These are phyloP conservation scores for Elgonia sp. DNA, from an alignment of 2,888 invertebrate genomes.

Conservation along the genomic window DNA sequence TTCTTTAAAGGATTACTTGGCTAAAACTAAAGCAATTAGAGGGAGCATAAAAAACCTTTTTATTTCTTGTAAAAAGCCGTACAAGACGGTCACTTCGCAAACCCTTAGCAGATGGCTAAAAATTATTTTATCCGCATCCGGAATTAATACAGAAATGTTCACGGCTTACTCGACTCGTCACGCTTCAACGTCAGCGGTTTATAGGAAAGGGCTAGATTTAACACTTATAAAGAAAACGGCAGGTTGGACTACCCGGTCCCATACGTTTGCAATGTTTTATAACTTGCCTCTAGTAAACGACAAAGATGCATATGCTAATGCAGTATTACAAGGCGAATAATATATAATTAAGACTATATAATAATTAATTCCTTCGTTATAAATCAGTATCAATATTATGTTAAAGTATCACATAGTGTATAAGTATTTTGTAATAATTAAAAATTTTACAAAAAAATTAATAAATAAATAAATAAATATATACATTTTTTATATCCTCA, in stretches of 20 bases:
- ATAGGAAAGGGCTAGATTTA: constrained; percentile 34
- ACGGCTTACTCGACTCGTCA: not conserved
- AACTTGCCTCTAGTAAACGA: constrained; percentile 33
- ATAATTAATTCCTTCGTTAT: too few relatives aligned
- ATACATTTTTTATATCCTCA: not conserved
- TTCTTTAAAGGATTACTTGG: not conserved
- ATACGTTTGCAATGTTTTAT: constrained; percentile 54
- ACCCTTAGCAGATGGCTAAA: constrained; percentile 1
- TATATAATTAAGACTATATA: too few relatives aligned
- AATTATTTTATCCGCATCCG: not conserved
- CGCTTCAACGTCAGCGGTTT: not conserved
- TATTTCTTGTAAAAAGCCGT: not conserved
- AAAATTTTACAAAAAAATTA: too few relatives aligned
- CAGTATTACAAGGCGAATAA: not conserved
- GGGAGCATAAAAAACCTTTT: not conserved
- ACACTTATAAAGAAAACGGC: constrained; percentile 41
- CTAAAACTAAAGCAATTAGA: not conserved
- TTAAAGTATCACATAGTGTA: too few relatives aligned
- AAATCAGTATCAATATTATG: too few relatives aligned
- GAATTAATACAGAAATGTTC: constrained; percentile 5
- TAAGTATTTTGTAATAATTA: too few relatives aligned
- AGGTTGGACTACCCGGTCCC: constrained; percentile 38
- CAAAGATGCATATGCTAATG: constrained; percentile 15
- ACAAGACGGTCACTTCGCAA: not conserved
- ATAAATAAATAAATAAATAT: too few relatives aligned